Base-by-base conservation (phyloP, 2,888 invertebrate genomes). In the Drosophila buzzatii region DNA sequence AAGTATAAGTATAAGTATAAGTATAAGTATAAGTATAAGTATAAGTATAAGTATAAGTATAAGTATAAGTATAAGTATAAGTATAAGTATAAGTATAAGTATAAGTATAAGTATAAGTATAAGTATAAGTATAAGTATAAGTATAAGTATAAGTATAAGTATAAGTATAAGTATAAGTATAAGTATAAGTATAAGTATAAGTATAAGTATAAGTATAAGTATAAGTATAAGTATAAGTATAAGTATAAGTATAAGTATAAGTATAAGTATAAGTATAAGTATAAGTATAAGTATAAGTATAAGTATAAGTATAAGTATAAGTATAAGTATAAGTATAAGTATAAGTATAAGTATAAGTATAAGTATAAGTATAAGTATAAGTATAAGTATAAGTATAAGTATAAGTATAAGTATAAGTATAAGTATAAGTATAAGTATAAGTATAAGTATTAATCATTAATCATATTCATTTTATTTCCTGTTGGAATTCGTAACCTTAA, bases 201-300 rank as follows among this genome's bases (percentile, higher is more conserved):
- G 44, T 44, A 20, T 23, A 45, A 45, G 44, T 45, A 23, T 45
- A 45, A 45, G 41, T 41, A 20, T 45, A 45, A 23, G 12, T 23
- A 45, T 45, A 44, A 44, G 12, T 44, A 44, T 44, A 44, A 20
- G 20, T 44, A n/a, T n/a, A n/a, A n/a, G n/a, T n/a, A 20, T 20
- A 44, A 44, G 20, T 44, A 44, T 44, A 44, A 44, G 44, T 44
- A 27, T 14, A 45, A 45, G 14, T 23, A 45, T 35, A 12, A 27
- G 23, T 23, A 23, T 23, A 23, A 23, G 23, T 23, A 23, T 23
- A 23, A 23, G 23, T 45, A 45, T 45, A 45, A 45, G 45, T 45
- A 45, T 45, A 45, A 45, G 45, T 45, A 45, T 45, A 45, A 45
- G 45, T 45, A 45, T 45, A 45, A 45, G 45, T 45, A 45, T 45